Evolutionary conservation across 2,113 vertebrate genomes (phyloP).

Genomic region (Cephalopterus ornatus): DNA sequence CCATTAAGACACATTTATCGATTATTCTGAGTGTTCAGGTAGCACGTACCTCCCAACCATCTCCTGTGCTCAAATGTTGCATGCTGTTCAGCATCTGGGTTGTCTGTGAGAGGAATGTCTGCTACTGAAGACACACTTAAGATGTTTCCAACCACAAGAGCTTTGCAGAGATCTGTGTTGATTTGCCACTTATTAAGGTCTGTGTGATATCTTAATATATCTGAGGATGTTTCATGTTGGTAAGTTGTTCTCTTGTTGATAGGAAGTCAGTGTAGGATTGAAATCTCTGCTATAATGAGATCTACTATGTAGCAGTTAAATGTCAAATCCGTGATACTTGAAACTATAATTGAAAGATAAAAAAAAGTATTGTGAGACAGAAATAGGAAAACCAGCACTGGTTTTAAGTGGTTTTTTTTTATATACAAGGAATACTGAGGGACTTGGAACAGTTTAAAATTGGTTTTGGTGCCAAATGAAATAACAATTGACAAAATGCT

Average conservation of each 20-base stretch:
- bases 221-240: neutral
- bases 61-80: neutral
- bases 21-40: neutral
- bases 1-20: neutral
- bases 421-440: neutral
- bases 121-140: neutral
- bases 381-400: neutral
- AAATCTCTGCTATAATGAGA: slow-evolving; percentile 15
- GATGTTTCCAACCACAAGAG: neutral
- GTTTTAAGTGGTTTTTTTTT: neutral
- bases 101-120: neutral
- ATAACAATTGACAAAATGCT: neutral
- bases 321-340: slow-evolving; percentile 14
- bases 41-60: neutral
- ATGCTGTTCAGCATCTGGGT: neutral
- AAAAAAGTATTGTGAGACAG: neutral
- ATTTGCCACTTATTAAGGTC: neutral
- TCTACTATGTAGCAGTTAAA: slow-evolving; percentile 5
- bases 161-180: neutral
- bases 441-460: neutral
- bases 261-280: neutral
- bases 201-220: neutral
- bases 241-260: neutral
- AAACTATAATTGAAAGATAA: neutral
- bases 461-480: neutral